These are phyloP conservation scores for Ciconia stormi DNA, from an alignment of 2,113 vertebrate species.

Conservation along the genomic window DNA sequence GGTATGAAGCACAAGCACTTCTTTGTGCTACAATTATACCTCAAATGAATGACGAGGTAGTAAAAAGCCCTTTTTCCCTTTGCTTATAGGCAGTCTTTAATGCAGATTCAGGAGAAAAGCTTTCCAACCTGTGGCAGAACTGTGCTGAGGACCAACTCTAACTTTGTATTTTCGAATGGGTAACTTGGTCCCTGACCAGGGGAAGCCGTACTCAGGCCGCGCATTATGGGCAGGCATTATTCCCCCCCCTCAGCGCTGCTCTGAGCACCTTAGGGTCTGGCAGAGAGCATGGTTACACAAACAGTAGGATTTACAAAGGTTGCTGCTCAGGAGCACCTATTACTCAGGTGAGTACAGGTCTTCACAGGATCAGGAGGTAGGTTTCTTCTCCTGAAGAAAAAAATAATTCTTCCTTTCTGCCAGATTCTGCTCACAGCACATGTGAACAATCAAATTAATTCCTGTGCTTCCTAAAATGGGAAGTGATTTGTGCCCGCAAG, in stretches of 20 bases:
- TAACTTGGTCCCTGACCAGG: background rate
- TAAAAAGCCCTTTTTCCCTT: background rate
- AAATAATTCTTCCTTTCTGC: background rate
- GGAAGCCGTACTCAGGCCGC: background rate
- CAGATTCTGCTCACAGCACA: background rate
- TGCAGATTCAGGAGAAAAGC: background rate
- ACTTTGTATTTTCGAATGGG: background rate
- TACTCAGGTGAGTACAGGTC: background rate
- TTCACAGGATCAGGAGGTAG: background rate
- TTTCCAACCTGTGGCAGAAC: background rate
- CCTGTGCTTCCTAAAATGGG: background rate
- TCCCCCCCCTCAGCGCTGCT: background rate
- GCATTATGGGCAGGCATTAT: rapidly evolving
- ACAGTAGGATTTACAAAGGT: background rate
- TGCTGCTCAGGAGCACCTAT: background rate
- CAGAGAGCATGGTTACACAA: rapidly evolving
- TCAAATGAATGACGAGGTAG: background rate
- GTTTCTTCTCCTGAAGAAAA: background rate
- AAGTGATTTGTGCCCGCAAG: background rate
- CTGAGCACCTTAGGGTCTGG: background rate
- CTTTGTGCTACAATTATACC: background rate
- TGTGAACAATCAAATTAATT: background rate
- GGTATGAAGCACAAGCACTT: background rate
- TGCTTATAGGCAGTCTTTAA: background rate
- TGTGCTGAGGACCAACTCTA: background rate